These are phyloP conservation scores for Palythoa caribaeorum DNA, from an alignment of 92 coral and sea anemone species.

Conservation along the genomic window DNA sequence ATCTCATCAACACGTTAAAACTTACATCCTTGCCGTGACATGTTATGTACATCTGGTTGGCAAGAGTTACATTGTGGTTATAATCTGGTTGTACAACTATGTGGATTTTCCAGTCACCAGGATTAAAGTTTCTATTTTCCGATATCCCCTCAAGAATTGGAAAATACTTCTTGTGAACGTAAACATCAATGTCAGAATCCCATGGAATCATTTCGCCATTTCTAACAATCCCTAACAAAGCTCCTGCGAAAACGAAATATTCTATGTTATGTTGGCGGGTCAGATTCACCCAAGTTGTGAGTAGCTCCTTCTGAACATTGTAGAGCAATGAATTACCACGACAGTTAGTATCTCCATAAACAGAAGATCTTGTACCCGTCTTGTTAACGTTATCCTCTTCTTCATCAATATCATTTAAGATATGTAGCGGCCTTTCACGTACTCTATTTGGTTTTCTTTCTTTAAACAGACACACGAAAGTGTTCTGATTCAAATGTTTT, in stretches of 20 bases:
- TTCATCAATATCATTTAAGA: too few relatives aligned
- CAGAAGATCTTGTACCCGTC: neutral
- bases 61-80: slow-evolving; percentile 14
- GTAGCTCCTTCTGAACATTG: slow-evolving; percentile 16
- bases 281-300: neutral
- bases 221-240: slow-evolving; percentile 19
- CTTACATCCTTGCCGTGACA: slow-evolving; percentile 35
- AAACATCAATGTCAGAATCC: slow-evolving; percentile 31
- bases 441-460: too few relatives aligned
- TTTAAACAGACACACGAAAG: too few relatives aligned
- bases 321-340: slow-evolving; percentile 12
- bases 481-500: neutral
- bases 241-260: slow-evolving; percentile 10
- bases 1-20: neutral
- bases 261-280: slow-evolving; percentile 6
- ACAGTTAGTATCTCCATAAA: slow-evolving; percentile 28
- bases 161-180: slow-evolving; percentile 34
- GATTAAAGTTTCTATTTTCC: slow-evolving; percentile 19
- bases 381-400: neutral
- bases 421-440: neutral
- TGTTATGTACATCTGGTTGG: slow-evolving; percentile 12
- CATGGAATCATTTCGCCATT: slow-evolving; percentile 36
- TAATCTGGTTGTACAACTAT: slow-evolving; percentile 29
- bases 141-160: slow-evolving; percentile 34
- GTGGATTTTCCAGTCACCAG: slow-evolving; percentile 19